Evolutionary conservation across 2,113 vertebrate species (phyloP).

Genomic region (Zapus hudsonius): DNA sequence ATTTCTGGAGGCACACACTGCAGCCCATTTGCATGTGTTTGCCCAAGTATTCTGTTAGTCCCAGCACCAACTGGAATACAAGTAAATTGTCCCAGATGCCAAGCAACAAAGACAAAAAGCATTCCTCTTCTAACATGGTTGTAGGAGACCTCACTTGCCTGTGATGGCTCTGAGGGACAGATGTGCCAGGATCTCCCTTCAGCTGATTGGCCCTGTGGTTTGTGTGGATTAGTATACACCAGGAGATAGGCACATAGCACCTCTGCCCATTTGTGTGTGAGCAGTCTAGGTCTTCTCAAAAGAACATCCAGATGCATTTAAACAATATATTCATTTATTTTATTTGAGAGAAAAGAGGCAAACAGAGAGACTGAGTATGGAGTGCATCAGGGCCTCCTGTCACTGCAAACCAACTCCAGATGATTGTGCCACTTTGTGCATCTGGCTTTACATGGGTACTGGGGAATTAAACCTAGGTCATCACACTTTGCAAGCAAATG

Average conservation of each 20-base stretch:
- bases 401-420: no score
- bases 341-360: no score
- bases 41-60: neutral
- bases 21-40: neutral
- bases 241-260: neutral
- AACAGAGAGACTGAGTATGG: no score
- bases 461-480: no score
- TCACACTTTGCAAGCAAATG: no score
- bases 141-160: neutral
- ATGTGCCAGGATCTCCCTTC: neutral
- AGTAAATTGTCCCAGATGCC: neutral
- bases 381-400: no score
- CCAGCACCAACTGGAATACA: neutral
- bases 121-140: neutral
- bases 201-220: neutral
- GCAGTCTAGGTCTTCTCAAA: neutral
- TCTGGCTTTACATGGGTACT: no score
- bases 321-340: no score
- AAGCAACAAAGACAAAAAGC: neutral
- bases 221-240: neutral
- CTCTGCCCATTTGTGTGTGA: neutral
- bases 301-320: neutral
- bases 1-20: neutral
- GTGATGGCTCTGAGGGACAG: neutral
- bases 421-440: no score